Base-by-base conservation (phyloP, 2,888 invertebrate genomes). In the Malacosoma neustria region DNA sequence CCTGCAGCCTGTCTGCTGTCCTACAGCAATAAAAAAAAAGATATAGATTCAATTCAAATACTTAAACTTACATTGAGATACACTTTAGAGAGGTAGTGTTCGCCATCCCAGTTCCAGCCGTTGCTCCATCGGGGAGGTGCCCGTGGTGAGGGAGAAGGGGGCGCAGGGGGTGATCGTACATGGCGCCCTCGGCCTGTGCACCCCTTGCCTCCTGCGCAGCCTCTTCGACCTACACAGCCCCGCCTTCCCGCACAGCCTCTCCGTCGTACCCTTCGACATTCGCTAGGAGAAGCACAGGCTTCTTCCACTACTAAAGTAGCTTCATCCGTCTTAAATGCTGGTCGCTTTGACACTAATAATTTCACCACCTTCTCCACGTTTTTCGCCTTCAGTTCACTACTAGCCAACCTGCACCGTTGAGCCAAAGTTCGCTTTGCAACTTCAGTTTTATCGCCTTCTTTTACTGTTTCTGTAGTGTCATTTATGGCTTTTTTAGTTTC, bases 31-130 rank as follows among this genome's bases (percentile, higher is more conserved):
- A n/a, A n/a, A n/a, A n/a, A n/a, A n/a, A n/a, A n/a, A n/a, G n/a
- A n/a, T n/a, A n/a, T n/a, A 22, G 6, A 7, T 22, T 22, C 4
- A 22, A 7, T 22, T 22, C 22, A 3, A 22, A 22, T 7, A 22
- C 9, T 32, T 13, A 6, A 29, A 89, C 91, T 91, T 81, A 97
- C 97, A 82, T 94, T 94, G 61, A 96, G 87, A 82, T 93, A 96
- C 56, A 97, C 93, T 87, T 92, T 92, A 48, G 93, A 91, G 61
- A 94, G 89, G 66, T 91, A 93, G 22, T 93, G 88, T 49, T 94
- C 91, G 34, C 96, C 96, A 62, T 93, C 93, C 94, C 96, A 97
- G 46, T 89, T 90, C 97, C 97, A 97, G 14, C 96, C 96, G 67
- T 97, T 96, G 64, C 94, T 95, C 95, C 95, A 96, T 46, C 81